These are phyloP conservation scores for Brachirus orientalis DNA, from an alignment of 2,113 vertebrate genomes.

Conservation along the genomic window DNA sequence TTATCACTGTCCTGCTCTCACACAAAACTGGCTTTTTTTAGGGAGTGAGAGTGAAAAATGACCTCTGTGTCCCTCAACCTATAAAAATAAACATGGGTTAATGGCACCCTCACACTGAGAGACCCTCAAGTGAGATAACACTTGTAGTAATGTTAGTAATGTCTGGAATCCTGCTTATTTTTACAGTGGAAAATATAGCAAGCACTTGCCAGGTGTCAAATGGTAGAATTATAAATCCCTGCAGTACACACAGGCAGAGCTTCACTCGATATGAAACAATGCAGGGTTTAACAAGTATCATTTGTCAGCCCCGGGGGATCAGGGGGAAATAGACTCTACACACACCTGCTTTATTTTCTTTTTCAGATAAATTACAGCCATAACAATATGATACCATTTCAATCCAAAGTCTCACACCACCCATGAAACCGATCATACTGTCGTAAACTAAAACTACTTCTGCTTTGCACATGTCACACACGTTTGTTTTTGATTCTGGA, in stretches of 20 bases:
- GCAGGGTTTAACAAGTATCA: not conserved
- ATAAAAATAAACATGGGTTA: not conserved
- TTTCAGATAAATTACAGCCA: conserved; percentile 21
- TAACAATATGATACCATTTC: not conserved
- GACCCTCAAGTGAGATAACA: not conserved
- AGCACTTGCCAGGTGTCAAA: not conserved
- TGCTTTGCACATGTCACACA: no score
- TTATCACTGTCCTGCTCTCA: no score
- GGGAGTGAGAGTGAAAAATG: not conserved
- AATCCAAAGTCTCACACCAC: not conserved
- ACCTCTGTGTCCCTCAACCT: not conserved
- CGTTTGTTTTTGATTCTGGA: not conserved
- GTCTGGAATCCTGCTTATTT: conserved; percentile 1
- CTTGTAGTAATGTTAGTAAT: not conserved
- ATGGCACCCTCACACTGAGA: not conserved
- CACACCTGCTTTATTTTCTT: conserved; percentile 21
- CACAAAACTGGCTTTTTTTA: no score
- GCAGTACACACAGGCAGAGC: not conserved
- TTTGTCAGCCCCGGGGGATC: not conserved
- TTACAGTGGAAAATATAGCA: not conserved
- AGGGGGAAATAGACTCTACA: conserved; percentile 7
- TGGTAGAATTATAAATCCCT: not conserved
- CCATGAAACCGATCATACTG: not conserved
- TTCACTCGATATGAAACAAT: not conserved
- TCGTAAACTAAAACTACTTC: not conserved